A percentile compares a stretch with the other conserved stretches of the same genome.
These are phyloP conservation scores for Dryocosmus kuriphilus DNA, from an alignment of 2,888 invertebrate genomes.

Conservation along the genomic window DNA sequence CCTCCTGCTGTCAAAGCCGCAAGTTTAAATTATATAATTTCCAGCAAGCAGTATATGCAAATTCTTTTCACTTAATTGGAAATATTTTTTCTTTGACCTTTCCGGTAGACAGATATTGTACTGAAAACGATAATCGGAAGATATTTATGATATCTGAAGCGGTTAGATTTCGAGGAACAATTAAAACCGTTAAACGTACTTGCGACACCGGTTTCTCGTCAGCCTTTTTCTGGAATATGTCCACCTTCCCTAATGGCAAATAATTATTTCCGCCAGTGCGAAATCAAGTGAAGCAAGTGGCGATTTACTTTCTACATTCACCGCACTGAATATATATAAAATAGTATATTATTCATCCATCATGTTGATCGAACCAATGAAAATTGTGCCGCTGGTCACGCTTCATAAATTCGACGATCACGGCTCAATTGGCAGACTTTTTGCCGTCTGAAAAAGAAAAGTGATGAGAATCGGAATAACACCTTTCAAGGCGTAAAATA, in stretches of 20 bases:
- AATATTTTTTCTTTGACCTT: neutral
- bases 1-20: neutral
- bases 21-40: neutral
- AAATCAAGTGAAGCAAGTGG: constrained; percentile 11
- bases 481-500: neutral
- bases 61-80: neutral
- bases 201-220: constrained; percentile 3
- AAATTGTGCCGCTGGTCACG: neutral
- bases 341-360: neutral
- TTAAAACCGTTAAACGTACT: neutral
- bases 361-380: neutral
- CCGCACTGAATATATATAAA: neutral
- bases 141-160: neutral
- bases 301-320: neutral
- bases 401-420: neutral
- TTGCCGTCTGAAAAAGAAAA: neutral
- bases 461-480: neutral
- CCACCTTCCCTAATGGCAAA: neutral
- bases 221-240: too few relatives aligned
- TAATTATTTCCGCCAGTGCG: constrained; percentile 21
- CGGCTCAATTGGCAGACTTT: neutral
- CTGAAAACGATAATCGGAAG: neutral
- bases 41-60: neutral
- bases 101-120: neutral
- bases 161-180: neutral